These are phyloP conservation scores for Aegotheles bennettii DNA, from an alignment of 2,113 vertebrate genomes.

Conservation along the genomic window DNA sequence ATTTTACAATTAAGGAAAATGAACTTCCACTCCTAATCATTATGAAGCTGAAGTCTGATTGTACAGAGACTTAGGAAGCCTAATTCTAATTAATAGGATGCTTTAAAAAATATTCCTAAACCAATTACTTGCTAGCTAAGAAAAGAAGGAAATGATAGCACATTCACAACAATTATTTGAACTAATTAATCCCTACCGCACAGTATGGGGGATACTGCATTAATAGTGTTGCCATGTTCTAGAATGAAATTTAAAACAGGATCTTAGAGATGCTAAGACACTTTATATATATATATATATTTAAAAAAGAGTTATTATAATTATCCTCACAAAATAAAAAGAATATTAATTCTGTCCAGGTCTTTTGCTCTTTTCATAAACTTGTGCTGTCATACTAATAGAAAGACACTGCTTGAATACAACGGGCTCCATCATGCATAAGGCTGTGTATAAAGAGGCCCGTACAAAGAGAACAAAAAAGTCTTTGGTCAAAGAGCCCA, in stretches of 20 bases:
- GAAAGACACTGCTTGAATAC: accelerated
- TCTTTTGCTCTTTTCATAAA: background rate
- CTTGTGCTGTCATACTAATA: background rate
- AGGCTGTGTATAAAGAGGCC: background rate
- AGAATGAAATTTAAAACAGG: background rate
- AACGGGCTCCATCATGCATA: background rate
- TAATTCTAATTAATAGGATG: background rate
- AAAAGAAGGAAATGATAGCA: background rate
- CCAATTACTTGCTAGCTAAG: background rate
- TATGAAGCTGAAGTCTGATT: background rate
- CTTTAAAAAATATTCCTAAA: background rate
- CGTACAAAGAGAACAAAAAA: background rate
- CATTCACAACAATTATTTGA: background rate
- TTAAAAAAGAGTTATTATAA: background rate
- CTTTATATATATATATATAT: background rate
- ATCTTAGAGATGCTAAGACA: background rate
- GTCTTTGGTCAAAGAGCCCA: background rate
- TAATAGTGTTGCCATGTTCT: background rate
- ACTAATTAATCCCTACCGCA: background rate
- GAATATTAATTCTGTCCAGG: background rate
- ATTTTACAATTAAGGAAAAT: background rate
- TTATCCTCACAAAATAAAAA: background rate
- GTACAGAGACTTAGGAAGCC: background rate
- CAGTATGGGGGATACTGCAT: background rate
- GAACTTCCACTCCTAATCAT: background rate